A percentile compares a stretch with the other conserved stretches of the same genome.
These are phyloP conservation scores for Luscinia luscinia DNA, from an alignment of 2,797 vertebrate genomes.

Conservation along the genomic window DNA sequence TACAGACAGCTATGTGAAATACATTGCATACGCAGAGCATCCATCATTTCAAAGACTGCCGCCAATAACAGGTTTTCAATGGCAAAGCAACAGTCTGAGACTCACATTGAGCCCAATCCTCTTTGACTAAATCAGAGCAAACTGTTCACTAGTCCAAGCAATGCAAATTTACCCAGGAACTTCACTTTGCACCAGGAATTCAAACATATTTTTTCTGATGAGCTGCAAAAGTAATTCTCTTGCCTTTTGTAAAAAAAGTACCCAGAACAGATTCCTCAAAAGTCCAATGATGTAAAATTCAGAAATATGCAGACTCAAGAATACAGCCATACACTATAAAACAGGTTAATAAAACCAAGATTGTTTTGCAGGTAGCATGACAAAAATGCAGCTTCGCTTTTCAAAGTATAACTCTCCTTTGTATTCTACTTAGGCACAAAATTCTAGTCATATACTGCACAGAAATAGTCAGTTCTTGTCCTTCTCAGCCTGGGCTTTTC, in stretches of 20 bases:
- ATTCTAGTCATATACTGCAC: not conserved
- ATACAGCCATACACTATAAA: not conserved
- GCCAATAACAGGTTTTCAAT: not conserved
- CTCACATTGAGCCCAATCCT: not conserved
- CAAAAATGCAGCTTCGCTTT: not conserved
- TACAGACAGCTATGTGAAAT: not conserved
- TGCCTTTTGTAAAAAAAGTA: not conserved
- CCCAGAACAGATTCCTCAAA: not conserved
- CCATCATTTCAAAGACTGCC: not conserved
- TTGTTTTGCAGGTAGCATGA: not conserved
- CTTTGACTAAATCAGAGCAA: not conserved
- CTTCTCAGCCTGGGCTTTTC: not conserved
- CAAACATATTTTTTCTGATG: not conserved
- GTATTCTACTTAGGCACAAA: not conserved
- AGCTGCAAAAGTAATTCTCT: not conserved
- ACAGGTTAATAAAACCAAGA: not conserved
- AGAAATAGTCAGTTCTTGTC: not conserved
- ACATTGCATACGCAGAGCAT: not conserved
- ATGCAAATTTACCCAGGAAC: not conserved
- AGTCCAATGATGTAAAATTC: not conserved
- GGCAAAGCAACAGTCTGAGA: not conserved
- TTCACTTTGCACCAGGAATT: not conserved
- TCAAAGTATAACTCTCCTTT: not conserved
- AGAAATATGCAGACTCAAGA: not conserved
- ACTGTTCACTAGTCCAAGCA: not conserved